Evolutionary conservation across 2,797 vertebrate genomes (phyloP).

Genomic region (Phataginus tricuspis): DNA sequence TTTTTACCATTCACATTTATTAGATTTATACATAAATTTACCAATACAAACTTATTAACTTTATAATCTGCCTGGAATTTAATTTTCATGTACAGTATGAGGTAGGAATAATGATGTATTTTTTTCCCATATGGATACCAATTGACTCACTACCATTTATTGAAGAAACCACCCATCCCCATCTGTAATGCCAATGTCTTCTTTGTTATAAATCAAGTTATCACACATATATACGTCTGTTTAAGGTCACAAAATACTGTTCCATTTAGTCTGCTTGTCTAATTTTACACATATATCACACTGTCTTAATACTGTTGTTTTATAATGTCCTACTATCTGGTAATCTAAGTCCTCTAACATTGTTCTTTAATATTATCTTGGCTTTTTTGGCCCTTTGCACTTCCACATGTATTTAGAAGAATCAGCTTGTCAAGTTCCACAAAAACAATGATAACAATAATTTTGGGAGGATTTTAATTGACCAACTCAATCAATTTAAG

Average conservation of each 20-base stretch:
- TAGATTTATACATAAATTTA: no score
- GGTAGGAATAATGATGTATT: background rate
- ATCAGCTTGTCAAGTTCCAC: background rate
- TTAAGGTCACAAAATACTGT: background rate
- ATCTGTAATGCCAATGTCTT: background rate
- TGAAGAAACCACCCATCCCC: background rate
- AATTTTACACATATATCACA: background rate
- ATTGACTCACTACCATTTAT: background rate
- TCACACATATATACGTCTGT: background rate
- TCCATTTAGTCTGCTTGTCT: background rate
- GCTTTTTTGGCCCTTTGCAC: background rate
- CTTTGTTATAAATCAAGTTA: slow-evolving; percentile 11
- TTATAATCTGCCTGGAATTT: background rate
- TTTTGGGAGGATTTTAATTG: background rate
- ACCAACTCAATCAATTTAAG: background rate
- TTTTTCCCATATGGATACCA: background rate
- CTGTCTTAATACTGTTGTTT: background rate
- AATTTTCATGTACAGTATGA: background rate
- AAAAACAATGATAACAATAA: slow-evolving; percentile 1
- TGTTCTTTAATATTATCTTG: background rate
- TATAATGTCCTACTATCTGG: background rate
- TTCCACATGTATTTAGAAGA: background rate
- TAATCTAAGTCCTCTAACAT: slow-evolving; percentile 20
- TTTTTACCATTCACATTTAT: background rate
- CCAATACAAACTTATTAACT: background rate